Evolutionary conservation across 2,113 vertebrate species (phyloP), one percentile per base, ranked within the genome.

Genomic region (Cichladusa arquata): DNA sequence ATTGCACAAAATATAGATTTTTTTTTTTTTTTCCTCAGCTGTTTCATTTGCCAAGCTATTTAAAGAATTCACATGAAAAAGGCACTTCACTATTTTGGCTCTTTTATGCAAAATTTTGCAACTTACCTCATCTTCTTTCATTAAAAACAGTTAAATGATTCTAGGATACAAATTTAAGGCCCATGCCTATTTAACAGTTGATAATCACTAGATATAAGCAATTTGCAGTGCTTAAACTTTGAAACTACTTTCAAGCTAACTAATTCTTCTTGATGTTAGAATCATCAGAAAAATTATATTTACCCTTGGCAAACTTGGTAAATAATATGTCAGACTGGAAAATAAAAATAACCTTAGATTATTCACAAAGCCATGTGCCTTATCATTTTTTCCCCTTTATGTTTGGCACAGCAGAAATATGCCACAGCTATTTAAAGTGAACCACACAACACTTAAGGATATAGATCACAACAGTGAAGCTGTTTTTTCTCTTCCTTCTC

Each of bases 351-450:
- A 90, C 93, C 97, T 95, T 90, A 95, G 97, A 97, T 98, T 97
- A 97, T 96, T 97, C 97, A 95, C 62, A 91, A 88, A 95, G 88
- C 97, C 76, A 24, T 92, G 84, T 94, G 95, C 89, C 96, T 97
- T 96, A 48, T 94, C 89, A 72, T 81, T 91, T 92, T 65, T 50
- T 85, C 89, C 89, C 79, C 65, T 78, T 95, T 95, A 66, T 90
- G 91, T 98, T 97, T 97, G 97, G 97, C 97, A 97, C 96, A 97
- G 97, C 97, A 98, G 87, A 97, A 96, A 98, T 96, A 95, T 95
- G 97, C 97, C 96, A 98, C 65, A 74, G 97, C 96, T 98, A 96
- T 97, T 98, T 97, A 97, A 98, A 97, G 96, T 65, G 96, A 97
- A 96, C 96, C 93, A 94, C 88, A 94, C 97, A 97, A 95, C 96